phyloP scores from a whole-genome alignment of 2,113 vertebrate species.

The Protomyctophum bolini region DNA sequence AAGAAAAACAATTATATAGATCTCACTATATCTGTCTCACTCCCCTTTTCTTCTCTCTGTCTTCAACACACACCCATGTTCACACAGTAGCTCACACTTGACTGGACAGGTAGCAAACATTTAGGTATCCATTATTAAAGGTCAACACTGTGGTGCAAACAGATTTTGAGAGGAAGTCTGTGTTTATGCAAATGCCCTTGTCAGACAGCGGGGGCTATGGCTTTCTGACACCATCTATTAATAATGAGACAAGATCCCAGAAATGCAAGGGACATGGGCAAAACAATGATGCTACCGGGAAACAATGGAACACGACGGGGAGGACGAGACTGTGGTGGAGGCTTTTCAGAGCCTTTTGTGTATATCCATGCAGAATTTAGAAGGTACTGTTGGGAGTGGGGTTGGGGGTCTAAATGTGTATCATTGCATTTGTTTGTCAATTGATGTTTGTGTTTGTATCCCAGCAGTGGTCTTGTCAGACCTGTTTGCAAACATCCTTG shows the following conservation, averaged over 20 bases:
- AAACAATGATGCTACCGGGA: slow-evolving; percentile 61
- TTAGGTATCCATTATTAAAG: slow-evolving; percentile 74
- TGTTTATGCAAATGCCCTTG: slow-evolving; percentile 79
- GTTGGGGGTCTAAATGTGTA: slow-evolving; percentile 17
- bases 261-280: slow-evolving; percentile 46
- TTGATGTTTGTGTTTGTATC: slow-evolving; percentile 77
- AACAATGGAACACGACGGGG: slow-evolving; percentile 46
- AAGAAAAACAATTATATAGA: not conserved
- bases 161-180: slow-evolving; percentile 75
- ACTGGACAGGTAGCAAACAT: slow-evolving; percentile 69
- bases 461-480: slow-evolving; percentile 66
- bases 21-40: not conserved
- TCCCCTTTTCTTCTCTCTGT: not conserved
- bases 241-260: slow-evolving; percentile 68
- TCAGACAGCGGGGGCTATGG: slow-evolving; percentile 66
- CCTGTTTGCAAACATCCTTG: slow-evolving; percentile 71
- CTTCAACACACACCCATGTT: slow-evolving; percentile 18
- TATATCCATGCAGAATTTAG: slow-evolving; percentile 20
- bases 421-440: slow-evolving; percentile 75
- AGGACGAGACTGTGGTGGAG: slow-evolving; percentile 53
- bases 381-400: not conserved
- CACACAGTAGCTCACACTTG: slow-evolving; percentile 34
- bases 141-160: slow-evolving; percentile 70
- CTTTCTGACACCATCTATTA: slow-evolving; percentile 76
- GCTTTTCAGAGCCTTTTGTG: not conserved